Evolutionary conservation across 2,888 invertebrate species (phyloP).

Genomic region (Agrotis ipsilon): DNA sequence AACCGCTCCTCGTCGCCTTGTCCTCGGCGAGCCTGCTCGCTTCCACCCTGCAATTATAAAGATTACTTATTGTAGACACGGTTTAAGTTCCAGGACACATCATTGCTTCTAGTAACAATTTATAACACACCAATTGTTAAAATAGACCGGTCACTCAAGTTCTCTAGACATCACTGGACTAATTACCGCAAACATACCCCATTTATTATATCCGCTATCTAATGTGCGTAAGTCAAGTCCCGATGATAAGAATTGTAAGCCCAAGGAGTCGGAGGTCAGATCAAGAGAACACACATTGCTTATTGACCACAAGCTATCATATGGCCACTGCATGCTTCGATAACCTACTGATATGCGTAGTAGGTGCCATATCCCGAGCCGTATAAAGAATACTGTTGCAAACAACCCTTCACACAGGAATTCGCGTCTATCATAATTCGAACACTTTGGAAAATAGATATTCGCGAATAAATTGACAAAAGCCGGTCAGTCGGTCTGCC

Average conservation of each 20-base stretch:
- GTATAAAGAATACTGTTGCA: conserved; percentile 70
- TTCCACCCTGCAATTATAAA: conserved; percentile 83
- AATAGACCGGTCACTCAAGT: conserved; percentile 73
- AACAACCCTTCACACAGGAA: conserved; percentile 67
- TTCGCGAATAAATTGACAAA: conserved; percentile 48
- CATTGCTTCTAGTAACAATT: conserved; percentile 25
- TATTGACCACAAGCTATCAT: conserved; percentile 83
- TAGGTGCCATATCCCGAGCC: conserved; percentile 78
- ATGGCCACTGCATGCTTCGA: conserved; percentile 83
- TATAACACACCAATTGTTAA: conserved; percentile 69
- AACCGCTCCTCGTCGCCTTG: conserved; percentile 87
- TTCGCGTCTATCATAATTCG: conserved; percentile 49
- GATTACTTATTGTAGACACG: conserved; percentile 49
- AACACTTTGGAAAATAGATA: conserved; percentile 37
- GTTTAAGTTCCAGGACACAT: conserved; percentile 18
- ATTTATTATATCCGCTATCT: conserved; percentile 89
- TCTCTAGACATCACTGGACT: conserved; percentile 81
- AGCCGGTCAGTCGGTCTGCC: conserved; percentile 36
- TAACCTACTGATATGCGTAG: conserved; percentile 80
- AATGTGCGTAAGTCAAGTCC: conserved; percentile 83
- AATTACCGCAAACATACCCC: conserved; percentile 84
- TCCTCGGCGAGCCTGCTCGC: conserved; percentile 84
- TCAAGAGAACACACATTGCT: conserved; percentile 82
- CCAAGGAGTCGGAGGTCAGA: conserved; percentile 81
- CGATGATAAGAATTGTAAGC: conserved; percentile 82